A percentile compares a stretch with the other conserved stretches of the same genome.
phyloP scores from a whole-genome alignment of 2,888 invertebrate genomes.

The Digitonthophagus gazella region DNA sequence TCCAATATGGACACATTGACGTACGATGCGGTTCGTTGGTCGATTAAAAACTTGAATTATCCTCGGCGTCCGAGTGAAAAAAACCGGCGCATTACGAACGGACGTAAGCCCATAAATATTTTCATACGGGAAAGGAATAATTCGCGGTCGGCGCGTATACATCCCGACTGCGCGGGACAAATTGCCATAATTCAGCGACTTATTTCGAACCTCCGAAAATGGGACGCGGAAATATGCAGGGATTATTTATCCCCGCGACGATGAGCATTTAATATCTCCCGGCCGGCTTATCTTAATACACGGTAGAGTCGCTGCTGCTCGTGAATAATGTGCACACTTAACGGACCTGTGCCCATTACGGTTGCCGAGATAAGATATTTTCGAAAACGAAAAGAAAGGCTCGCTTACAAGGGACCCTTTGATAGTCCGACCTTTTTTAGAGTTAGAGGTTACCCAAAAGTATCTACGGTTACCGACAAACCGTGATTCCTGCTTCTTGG shows the following conservation, averaged over 20 bases:
- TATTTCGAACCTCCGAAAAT: slow-evolving; percentile 9
- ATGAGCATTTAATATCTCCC: slow-evolving; percentile 15
- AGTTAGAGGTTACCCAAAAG: background rate
- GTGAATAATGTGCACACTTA: background rate
- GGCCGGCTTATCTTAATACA: slow-evolving; percentile 12
- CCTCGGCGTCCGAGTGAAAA: background rate
- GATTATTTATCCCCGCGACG: slow-evolving; percentile 13
- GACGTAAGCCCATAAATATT: background rate
- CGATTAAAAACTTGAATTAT: background rate
- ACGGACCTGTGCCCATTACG: background rate
- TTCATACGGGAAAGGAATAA: background rate
- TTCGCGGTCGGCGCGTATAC: background rate
- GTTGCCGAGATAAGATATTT: background rate
- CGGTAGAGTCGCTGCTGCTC: background rate
- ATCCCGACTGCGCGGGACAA: slow-evolving; percentile 2
- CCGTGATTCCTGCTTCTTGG: background rate
- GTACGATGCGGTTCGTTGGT: background rate
- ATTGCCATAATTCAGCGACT: slow-evolving; percentile 14
- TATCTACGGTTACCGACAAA: background rate
- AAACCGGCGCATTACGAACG: background rate
- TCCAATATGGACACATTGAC: background rate
- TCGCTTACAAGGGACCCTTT: background rate
- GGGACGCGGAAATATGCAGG: slow-evolving; percentile 15
- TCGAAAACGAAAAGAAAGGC: background rate
- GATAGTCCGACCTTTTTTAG: background rate